Base-by-base conservation (phyloP, 92 coral and sea anemone genomes). In the Porites rus region DNA sequence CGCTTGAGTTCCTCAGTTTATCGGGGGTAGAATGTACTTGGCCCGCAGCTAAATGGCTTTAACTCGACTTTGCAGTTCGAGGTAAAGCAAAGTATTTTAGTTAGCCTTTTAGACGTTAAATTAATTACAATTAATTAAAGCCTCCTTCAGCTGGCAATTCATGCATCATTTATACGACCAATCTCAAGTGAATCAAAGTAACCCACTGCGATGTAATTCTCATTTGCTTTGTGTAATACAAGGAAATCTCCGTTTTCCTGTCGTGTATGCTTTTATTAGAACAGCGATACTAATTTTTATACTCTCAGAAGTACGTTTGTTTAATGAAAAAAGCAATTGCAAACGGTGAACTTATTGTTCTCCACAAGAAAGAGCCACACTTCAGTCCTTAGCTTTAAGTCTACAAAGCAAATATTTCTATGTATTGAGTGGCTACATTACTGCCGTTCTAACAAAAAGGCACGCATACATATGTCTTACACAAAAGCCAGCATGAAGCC, bases 391-490 rank as follows among this genome's bases (percentile, higher is more conserved):
- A 70, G 25, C 22, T 53, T 7, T 51, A 19, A 65, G 71, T 59
- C 78, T 71, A 54, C 77, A 81, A 81, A 70, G 77, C 69, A 56
- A 81, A 70, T 70, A 12, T 59, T 21, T 81, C 69, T 24, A 38
- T 43, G 77, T 24, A 50, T 59, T 73, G 64, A 14, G 70, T 58
- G 59, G 78, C 8, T 38, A 25, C 51, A 74, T 75, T 75, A 17
- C 52, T 25, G 74, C 56, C 62, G 70, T 74, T 52, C 5, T 38
- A 38, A 38, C 46, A 38, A 73, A 74, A 73, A 61, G 80, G 79
- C 72, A 83, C 46, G 87, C 80, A 73, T 76, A 38, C 46, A 38
- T 28, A 63, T 83, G 74, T 83, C 74, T 83, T n/a, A 73, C 62
- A 83, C 87, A 83, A 83, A 58, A 63, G 72, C 11, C 22, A 46